Evolutionary conservation across 1,140 invertebrate species (phyloP), one percentile per base, ranked within the genome.

Genomic region (Sycobia sp.): DNA sequence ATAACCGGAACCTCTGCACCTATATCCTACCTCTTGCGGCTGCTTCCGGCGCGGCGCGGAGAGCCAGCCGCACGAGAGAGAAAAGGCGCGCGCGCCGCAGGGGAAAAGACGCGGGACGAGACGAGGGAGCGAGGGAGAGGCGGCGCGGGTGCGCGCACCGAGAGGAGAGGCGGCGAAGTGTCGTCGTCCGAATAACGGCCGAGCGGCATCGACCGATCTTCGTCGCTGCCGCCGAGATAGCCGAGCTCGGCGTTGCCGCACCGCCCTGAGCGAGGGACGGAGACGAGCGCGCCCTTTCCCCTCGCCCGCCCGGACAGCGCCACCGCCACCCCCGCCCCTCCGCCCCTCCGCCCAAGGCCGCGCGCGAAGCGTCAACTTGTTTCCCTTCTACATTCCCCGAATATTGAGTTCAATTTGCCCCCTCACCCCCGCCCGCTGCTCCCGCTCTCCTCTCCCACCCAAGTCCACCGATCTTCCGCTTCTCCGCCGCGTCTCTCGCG

Each of bases 151-250:
- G 54, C 62, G 34, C n/a, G n/a, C n/a, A n/a, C n/a, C n/a, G 38
- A 27, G 60, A 49, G 29, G 47, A 55, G 39, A 32, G 29, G 29
- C 29, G 59, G 50, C 50, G 49, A 55, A 80, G 78, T 82, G 80
- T 82, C 80, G 79, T 82, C 79, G 79, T 80, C 80, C 79, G 79
- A 81, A 82, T 82, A 81, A 81, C 79, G 79, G 80, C 78, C 76
- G 76, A 75, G 74, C 79, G 76, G 79, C 79, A 81, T 82, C 81
- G 79, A 82, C 81, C 79, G 79, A 81, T 82, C 80, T 80, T 73
- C 73, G 73, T 66, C 16, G n/a, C 16, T 49, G 47, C 27, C 32
- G 25, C n/a, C n/a, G n/a, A n/a, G n/a, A n/a, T n/a, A 49, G 27
- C 20, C 46, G 46, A n/a, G 47, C 16, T 7, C n/a, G 68, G 72